These are phyloP conservation scores for Cavia aperea DNA, from an alignment of 2,113 vertebrate species.

Conservation along the genomic window DNA sequence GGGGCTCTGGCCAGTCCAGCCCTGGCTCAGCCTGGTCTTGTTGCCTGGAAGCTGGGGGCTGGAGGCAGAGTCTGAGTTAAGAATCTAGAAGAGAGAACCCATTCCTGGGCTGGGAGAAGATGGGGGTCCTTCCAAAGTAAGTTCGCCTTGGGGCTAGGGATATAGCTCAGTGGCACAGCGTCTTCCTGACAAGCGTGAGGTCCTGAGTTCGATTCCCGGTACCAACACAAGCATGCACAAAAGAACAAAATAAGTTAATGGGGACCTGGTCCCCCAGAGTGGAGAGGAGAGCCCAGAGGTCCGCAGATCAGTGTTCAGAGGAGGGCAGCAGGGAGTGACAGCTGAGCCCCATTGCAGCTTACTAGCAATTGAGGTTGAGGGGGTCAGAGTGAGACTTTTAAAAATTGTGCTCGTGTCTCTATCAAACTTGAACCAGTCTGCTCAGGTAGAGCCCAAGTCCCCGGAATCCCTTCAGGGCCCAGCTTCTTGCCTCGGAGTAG, in stretches of 20 bases:
- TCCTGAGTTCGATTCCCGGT: not conserved
- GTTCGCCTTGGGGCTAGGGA: too few relatives aligned
- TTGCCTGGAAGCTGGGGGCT: not conserved
- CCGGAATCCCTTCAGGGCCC: not conserved
- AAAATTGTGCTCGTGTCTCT: not conserved
- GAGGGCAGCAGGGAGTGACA: not conserved
- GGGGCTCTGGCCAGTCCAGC: not conserved
- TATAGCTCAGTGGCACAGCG: too few relatives aligned
- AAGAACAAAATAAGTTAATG: not conserved
- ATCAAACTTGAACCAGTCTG: not conserved
- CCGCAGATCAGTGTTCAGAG: not conserved
- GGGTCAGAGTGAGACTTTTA: not conserved
- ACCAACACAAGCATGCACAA: too few relatives aligned
- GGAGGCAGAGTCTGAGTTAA: not conserved
- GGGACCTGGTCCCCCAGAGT: not conserved
- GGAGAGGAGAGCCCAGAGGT: rapidly evolving
- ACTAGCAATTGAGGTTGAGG: not conserved
- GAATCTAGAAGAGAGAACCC: not conserved
- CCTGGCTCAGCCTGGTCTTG: not conserved
- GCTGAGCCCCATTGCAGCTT: not conserved
- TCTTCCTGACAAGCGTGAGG: not conserved
- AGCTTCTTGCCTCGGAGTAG: not conserved
- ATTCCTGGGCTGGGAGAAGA: not conserved
- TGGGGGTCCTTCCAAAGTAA: not conserved
- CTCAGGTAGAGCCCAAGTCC: not conserved